Percentiles rank a stretch among this genome's conserved stretches.
Evolutionary conservation across 2,113 vertebrate genomes (phyloP).

Genomic region (Corapipo altera): DNA sequence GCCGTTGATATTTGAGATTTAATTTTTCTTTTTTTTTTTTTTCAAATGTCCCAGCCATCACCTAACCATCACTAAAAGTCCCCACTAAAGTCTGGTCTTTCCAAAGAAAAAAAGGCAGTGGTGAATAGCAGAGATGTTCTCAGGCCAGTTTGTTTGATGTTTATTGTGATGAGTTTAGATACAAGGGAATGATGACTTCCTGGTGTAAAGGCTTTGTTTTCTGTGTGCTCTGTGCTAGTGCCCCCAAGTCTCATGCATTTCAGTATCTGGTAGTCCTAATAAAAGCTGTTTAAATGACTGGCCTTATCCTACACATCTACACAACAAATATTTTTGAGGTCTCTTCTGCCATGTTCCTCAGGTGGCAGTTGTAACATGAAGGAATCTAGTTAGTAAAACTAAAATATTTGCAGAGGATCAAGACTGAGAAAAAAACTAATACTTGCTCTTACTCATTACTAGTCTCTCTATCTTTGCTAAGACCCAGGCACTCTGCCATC

Average conservation of each 20-base stretch:
- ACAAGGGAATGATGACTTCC: neutral
- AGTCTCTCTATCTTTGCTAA: neutral
- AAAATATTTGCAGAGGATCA: neutral
- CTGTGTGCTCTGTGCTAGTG: neutral
- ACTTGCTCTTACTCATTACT: neutral
- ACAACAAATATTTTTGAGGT: neutral
- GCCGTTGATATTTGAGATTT: neutral
- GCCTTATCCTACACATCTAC: neutral
- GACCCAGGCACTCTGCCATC: neutral
- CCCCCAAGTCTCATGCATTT: neutral
- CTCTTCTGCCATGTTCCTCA: neutral
- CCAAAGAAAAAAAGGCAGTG: fast-evolving
- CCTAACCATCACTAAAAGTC: neutral
- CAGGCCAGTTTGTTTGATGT: neutral
- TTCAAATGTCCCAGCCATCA: neutral
- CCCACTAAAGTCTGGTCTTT: neutral
- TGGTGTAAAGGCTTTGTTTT: neutral
- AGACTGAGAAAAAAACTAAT: neutral
- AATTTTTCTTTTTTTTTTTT: neutral
- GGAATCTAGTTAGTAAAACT: neutral
- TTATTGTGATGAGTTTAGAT: neutral
- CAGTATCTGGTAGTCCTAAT: neutral
- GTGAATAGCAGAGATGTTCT: neutral
- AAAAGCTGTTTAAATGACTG: neutral
- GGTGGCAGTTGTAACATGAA: neutral